Evolutionary conservation across 2,797 vertebrate species (phyloP).

Genomic region (Fundulus diaphanus): DNA sequence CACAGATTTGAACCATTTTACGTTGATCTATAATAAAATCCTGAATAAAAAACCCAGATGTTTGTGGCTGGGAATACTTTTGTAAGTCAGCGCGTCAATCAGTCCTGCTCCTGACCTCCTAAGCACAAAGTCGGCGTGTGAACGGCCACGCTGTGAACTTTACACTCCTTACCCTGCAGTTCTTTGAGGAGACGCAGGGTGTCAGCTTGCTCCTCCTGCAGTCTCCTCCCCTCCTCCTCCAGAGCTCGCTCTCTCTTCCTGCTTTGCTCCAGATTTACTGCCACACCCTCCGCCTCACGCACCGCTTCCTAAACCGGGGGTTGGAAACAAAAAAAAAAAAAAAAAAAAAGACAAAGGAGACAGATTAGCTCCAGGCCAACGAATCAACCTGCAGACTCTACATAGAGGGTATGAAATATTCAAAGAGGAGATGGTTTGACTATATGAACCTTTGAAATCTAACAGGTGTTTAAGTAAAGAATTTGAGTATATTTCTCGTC

Average conservation of each 20-base stretch:
- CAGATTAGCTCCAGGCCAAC: constrained; percentile 20
- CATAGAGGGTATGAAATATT: not conserved
- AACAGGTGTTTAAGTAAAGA: not conserved
- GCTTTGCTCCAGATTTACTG: constrained; percentile 79
- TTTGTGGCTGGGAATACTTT: not conserved
- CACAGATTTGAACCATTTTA: not conserved
- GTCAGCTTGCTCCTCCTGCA: constrained; percentile 75
- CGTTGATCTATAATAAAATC: not conserved
- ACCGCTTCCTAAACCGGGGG: constrained; percentile 69
- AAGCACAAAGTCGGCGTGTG: not conserved
- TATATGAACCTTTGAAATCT: not conserved
- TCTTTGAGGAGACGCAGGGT: constrained; percentile 78
- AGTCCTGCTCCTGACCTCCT: not conserved
- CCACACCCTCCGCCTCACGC: constrained; percentile 71
- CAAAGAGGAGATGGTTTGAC: not conserved
- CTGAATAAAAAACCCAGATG: not conserved
- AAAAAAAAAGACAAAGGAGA: constrained; percentile 23
- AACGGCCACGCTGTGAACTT: not conserved
- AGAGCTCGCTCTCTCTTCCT: constrained; percentile 73
- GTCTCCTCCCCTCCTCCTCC: constrained; percentile 79
- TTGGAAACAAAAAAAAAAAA: constrained; percentile 8
- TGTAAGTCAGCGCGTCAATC: not conserved
- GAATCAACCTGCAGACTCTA: not conserved
- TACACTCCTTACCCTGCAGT: constrained; percentile 74
- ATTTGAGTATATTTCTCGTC: not conserved